A percentile compares a stretch with the other conserved stretches of the same genome.
Conservation (phyloP, 2,113 vertebrate genomes). For the Corythornis vintsioides region DNA sequence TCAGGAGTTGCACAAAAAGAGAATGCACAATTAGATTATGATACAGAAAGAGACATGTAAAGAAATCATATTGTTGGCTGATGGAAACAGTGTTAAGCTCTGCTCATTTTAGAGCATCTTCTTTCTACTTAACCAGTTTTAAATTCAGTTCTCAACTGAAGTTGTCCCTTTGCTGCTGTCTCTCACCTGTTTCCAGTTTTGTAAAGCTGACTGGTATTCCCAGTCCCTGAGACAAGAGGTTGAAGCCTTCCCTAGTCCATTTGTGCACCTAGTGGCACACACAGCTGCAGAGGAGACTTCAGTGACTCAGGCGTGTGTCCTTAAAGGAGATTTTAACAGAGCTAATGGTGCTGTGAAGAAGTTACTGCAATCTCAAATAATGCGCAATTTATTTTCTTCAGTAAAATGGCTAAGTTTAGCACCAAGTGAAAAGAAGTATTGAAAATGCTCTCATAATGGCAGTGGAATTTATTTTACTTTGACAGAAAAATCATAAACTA, state of each 20-base stretch:
- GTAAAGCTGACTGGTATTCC: not conserved
- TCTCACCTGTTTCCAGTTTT: not conserved
- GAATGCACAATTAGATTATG: not conserved
- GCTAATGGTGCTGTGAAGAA: not conserved
- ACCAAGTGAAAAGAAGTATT: not conserved
- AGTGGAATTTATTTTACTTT: slow-evolving; percentile 6
- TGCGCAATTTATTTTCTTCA: not conserved
- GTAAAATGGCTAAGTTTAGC: not conserved
- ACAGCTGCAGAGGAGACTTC: not conserved
- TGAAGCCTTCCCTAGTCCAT: not conserved
- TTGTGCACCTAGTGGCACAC: not conserved
- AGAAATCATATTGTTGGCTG: not conserved
- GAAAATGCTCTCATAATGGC: not conserved
- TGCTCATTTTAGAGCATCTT: not conserved
- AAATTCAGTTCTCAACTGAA: not conserved
- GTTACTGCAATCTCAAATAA: not conserved
- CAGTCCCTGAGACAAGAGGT: not conserved
- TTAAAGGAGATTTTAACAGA: not conserved
- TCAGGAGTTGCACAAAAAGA: not conserved
- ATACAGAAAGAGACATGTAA: not conserved
- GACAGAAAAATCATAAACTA: not conserved
- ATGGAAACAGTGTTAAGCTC: not conserved
- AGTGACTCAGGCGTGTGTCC: not conserved
- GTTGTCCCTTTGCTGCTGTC: not conserved
- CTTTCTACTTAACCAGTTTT: not conserved